These are phyloP conservation scores for Falco novaeseelandiae DNA, from an alignment of 2,797 vertebrate genomes.

Conservation along the genomic window DNA sequence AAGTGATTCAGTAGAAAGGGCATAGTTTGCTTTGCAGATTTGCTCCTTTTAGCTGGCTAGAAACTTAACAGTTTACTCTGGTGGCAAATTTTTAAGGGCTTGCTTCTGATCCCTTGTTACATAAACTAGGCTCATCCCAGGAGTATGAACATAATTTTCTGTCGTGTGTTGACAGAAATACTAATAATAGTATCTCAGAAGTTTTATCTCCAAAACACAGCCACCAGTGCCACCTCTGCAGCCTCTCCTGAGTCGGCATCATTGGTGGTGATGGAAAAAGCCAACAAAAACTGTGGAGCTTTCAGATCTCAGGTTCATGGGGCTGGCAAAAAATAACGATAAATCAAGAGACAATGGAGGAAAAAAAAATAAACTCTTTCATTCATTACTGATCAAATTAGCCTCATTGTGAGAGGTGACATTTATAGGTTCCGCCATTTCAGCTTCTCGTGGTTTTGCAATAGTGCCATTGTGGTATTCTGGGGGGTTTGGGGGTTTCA, in stretches of 20 bases:
- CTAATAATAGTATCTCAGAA: neutral
- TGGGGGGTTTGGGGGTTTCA: neutral
- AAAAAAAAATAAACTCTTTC: neutral
- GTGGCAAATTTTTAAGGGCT: neutral
- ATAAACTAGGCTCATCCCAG: neutral
- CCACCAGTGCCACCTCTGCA: neutral
- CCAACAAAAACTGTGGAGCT: neutral
- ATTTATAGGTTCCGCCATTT: neutral
- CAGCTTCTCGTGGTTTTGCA: neutral
- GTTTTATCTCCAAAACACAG: neutral
- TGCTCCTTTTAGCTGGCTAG: neutral
- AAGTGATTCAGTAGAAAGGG: no score
- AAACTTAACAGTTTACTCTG: neutral
- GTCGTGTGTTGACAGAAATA: neutral
- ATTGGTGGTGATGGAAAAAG: neutral
- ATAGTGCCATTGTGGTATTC: neutral
- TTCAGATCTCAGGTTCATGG: neutral
- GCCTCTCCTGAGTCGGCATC: accelerated
- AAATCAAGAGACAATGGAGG: neutral
- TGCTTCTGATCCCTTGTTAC: neutral
- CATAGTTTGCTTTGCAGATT: neutral
- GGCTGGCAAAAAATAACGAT: neutral
- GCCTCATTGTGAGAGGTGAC: neutral
- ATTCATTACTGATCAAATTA: neutral
- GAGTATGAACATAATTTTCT: neutral